These are phyloP conservation scores for Melinaea marsaeus DNA, from an alignment of 2,888 invertebrate species.

Conservation along the genomic window DNA sequence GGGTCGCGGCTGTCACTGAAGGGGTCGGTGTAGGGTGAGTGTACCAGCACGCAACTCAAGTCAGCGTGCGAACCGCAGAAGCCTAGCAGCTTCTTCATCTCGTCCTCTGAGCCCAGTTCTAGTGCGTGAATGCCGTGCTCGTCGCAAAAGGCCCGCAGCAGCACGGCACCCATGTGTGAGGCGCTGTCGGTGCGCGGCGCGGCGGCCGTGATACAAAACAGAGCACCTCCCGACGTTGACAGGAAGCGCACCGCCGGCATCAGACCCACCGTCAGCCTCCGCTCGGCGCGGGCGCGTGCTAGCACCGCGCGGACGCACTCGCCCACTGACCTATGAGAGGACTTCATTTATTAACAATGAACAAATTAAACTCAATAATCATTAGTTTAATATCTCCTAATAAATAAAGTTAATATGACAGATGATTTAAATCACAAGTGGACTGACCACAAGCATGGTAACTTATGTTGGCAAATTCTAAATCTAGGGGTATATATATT, in stretches of 20 bases:
- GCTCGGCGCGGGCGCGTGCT: slow-evolving; percentile 73
- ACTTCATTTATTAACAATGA: slow-evolving; percentile 21
- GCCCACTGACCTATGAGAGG: slow-evolving; percentile 58
- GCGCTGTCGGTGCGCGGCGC: slow-evolving; percentile 84
- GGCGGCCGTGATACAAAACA: slow-evolving; percentile 83
- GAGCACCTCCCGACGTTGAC: slow-evolving; percentile 79
- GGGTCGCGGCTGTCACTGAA: slow-evolving; percentile 65
- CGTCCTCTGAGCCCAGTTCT: slow-evolving; percentile 78
- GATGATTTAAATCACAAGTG: no score
- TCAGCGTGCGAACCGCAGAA: slow-evolving; percentile 64
- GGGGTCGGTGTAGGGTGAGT: slow-evolving; percentile 71
- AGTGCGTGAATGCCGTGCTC: slow-evolving; percentile 84
- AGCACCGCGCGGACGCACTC: slow-evolving; percentile 76
- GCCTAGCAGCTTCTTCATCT: slow-evolving; percentile 69
- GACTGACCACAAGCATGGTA: no score
- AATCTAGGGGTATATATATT: no score
- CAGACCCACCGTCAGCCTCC: slow-evolving; percentile 80
- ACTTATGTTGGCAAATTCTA: no score
- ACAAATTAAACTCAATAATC: slow-evolving; percentile 31
- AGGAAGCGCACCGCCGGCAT: slow-evolving; percentile 80
- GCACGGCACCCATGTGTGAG: slow-evolving; percentile 87
- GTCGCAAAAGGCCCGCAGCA: slow-evolving; percentile 86
- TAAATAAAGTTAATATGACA: no score
- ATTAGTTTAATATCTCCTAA: no score
- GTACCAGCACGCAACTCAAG: slow-evolving; percentile 77